Conservation (phyloP, 2,113 vertebrate genomes). For the Martes martes region DNA sequence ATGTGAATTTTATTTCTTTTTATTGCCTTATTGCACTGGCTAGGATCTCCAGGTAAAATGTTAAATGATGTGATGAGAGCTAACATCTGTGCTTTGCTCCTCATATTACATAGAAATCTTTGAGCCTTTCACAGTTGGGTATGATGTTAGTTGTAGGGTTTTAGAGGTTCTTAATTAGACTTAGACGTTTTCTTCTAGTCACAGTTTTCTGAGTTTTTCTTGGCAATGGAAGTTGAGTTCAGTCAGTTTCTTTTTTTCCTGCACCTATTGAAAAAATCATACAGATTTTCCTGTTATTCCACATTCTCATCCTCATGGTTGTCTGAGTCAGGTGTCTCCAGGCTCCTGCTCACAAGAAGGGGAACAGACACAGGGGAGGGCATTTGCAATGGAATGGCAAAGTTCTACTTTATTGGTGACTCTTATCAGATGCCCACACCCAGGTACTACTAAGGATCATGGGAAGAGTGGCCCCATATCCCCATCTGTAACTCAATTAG, state of each 20-base stretch:
- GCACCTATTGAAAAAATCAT: background rate
- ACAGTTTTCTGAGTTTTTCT: background rate
- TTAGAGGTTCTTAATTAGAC: background rate
- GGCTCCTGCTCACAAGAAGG: background rate
- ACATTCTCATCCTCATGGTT: background rate
- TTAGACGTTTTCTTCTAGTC: background rate
- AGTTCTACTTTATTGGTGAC: background rate
- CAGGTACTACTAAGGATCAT: too few species aligned
- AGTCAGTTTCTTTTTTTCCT: background rate
- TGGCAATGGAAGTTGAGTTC: background rate
- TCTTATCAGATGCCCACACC: background rate
- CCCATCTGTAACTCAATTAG: background rate
- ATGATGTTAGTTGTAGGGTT: background rate
- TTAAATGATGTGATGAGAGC: background rate
- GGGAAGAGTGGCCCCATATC: background rate
- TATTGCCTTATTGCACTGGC: background rate
- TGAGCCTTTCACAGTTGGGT: background rate
- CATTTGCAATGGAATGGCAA: background rate
- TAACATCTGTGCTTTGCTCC: background rate
- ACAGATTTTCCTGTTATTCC: background rate
- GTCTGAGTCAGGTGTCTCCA: background rate
- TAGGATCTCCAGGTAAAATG: background rate
- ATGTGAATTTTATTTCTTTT: background rate
- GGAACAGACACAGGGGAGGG: background rate
- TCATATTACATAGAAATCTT: background rate